Evolutionary conservation across 2,113 vertebrate genomes (phyloP), one percentile per base, ranked within the genome.

Genomic region (Silurus asotus): DNA sequence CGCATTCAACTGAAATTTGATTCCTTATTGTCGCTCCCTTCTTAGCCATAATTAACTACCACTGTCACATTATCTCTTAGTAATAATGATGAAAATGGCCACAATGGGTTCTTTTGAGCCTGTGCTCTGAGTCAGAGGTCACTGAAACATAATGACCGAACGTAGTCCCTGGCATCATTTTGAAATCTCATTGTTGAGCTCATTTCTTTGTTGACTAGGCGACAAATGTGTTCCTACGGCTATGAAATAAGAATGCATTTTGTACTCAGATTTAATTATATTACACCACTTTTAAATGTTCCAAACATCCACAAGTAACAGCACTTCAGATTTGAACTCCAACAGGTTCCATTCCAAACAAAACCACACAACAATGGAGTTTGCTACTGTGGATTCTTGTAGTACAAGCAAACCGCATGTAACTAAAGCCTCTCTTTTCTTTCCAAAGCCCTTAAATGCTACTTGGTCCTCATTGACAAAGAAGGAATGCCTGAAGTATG

Each of bases 401-500:
- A 25, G 10, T 53, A 49, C 14, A 25, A 81, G 5, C 2, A 25
- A 82, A 69, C n/a, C 53, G n/a, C 10, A 9, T 51, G 6, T 77
- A 14, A 80, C 53, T 14, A 58, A 45, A 72, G 13, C 5, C 1
- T 85, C 4, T 82, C 13, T 81, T 23, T 82, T 61, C 37, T 79
- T 69, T 85, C 19, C 61, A 4, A 89, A 96, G 93, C 91, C 94
- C 45, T 87, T 90, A 94, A 98, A 92, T 55, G 79, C 88, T 93
- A 95, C 89, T 2, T 99, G 98, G 98, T 93, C 96, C 0, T 94
- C 95, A 1, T 92, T 99, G 91, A 92, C 96, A 0, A 95, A 88
- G 83, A 94, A 95, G 14, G 95, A 98, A 61, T 99, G 98, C 91
- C 67, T 96, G 85, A 96, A 96, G 90, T 96, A 96, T 0, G 95